Base-by-base conservation (phyloP, 2,113 vertebrate genomes). In the Leptocoma aspasia region DNA sequence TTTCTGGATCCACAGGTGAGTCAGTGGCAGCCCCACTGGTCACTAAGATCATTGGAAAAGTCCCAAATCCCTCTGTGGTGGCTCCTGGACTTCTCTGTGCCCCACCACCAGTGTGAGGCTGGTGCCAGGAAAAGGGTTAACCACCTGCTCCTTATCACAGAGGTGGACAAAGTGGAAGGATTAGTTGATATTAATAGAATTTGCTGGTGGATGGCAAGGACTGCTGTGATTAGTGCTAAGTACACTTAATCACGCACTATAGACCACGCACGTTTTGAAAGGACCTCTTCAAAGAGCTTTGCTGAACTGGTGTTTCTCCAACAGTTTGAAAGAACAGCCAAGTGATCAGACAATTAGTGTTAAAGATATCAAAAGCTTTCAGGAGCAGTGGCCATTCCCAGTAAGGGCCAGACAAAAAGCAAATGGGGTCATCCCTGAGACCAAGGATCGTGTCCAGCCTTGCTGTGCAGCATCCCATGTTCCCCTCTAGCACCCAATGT, bases 221-320 rank as follows among this genome's bases (percentile, higher is more conserved):
- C 73, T 61, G 4, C 10, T 31, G 47, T 79, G 92, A 94, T 95
- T 89, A 95, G 89, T 6, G 10, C 86, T 95, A 91, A 95, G 91
- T 44, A 89, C 70, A 30, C 70, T 96, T 90, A 92, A 90, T 92
- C 82, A 64, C 13, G 7, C 82, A 12, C 91, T 60, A 23, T 3
- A 49, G 89, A 11, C 20, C 2, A n/a, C 21, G 30, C 45, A 82
- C 44, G 6, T 27, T 93, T n/a, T 26, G 52, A 60, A 92, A 83
- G 47, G 39, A 75, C 30, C 83, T 78, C 91, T 94, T 52, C 76
- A 89, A 64, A 87, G 77, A 76, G 63, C 91, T 87, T 57, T 94
- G 87, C 84, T 95, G 90, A 89, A 31, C 81, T 69, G 73, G 9
- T 91, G 83, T 91, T 96, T 95, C 87, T 91, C 84, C 95, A 97